These are phyloP conservation scores for Callionymus lyra DNA, from an alignment of 2,113 vertebrate genomes.

Conservation along the genomic window DNA sequence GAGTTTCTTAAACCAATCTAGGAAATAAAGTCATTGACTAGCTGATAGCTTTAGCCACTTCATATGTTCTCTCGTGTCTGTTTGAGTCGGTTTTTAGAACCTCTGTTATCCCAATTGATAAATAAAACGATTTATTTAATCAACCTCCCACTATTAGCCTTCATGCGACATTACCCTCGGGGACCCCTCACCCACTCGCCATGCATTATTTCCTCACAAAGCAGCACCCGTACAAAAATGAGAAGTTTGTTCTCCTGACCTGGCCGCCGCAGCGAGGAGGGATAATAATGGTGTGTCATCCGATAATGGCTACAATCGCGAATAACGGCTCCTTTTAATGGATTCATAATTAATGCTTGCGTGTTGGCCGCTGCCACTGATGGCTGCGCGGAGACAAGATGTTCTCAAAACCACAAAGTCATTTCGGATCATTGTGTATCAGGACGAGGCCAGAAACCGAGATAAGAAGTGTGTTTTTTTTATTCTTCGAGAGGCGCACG, in stretches of 20 bases:
- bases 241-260: constrained; percentile 31
- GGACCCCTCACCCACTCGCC: constrained; percentile 13
- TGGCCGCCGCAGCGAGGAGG: constrained; percentile 35
- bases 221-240: constrained; percentile 26
- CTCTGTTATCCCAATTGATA: too few relatives aligned
- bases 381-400: constrained; percentile 39
- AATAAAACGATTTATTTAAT: too few relatives aligned
- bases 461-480: constrained; percentile 54
- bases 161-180: constrained; percentile 19
- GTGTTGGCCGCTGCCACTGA: constrained; percentile 36
- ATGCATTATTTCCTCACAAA: constrained; percentile 18
- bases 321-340: constrained; percentile 59
- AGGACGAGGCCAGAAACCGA: constrained; percentile 35
- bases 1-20: too few relatives aligned
- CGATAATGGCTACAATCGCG: constrained; percentile 56
- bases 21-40: too few relatives aligned
- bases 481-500: constrained; percentile 36
- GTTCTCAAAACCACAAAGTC: constrained; percentile 47
- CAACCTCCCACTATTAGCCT: constrained; percentile 6
- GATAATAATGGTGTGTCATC: constrained; percentile 47
- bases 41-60: too few relatives aligned
- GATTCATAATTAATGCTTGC: constrained; percentile 61
- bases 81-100: too few relatives aligned
- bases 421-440: constrained; percentile 42
- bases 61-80: too few relatives aligned